Evolutionary conservation across 2,113 vertebrate genomes (phyloP).

Genomic region (Sorex araneus): DNA sequence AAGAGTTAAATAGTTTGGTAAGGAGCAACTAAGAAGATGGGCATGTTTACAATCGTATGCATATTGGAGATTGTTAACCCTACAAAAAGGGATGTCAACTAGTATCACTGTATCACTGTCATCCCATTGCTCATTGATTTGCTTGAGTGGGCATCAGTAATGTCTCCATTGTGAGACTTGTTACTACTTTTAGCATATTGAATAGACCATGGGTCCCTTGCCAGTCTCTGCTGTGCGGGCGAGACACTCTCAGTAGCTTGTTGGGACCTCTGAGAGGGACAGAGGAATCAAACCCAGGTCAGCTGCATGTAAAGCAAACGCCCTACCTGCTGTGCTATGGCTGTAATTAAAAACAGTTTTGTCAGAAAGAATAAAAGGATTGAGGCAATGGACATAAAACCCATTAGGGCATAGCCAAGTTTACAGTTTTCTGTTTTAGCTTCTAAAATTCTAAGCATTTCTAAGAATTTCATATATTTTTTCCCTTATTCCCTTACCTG

Average conservation of each 20-base stretch:
- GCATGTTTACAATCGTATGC: background rate
- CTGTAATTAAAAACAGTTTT: constrained; percentile 30
- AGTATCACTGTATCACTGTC: too few species aligned
- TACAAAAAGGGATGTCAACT: background rate
- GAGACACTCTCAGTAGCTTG: too few species aligned
- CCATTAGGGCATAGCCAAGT: background rate
- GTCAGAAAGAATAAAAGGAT: constrained; percentile 1
- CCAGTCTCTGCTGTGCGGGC: too few species aligned
- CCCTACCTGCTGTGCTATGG: too few species aligned
- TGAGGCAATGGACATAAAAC: background rate
- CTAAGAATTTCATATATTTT: background rate
- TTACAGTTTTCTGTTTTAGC: background rate
- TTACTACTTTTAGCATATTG: too few species aligned
- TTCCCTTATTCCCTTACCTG: background rate
- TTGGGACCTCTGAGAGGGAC: too few species aligned
- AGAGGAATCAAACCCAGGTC: too few species aligned
- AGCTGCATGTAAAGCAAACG: too few species aligned
- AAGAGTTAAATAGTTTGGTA: constrained; percentile 43
- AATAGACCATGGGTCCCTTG: too few species aligned
- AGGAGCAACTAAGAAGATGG: background rate
- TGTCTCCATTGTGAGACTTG: too few species aligned
- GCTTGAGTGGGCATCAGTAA: too few species aligned
- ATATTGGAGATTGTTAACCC: background rate
- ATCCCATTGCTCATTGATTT: too few species aligned
- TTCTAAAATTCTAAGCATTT: constrained; percentile 23